These are phyloP conservation scores for Melanotaenia trifasciata DNA, from an alignment of 2,797 vertebrate species.

Conservation along the genomic window DNA sequence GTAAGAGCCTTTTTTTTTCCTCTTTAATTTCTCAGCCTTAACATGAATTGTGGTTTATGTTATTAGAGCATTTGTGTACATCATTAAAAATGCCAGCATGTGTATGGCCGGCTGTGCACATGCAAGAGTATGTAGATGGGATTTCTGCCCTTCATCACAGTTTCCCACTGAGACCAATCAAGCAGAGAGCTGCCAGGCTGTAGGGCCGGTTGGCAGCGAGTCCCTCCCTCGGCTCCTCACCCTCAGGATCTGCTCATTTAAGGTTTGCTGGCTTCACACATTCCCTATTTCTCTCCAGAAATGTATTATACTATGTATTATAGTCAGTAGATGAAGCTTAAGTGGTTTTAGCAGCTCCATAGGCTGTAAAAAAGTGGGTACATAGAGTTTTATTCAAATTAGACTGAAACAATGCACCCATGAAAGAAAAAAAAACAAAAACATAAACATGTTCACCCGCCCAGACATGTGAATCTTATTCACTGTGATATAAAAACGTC, in stretches of 20 bases:
- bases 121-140: conserved; percentile 59
- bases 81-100: conserved; percentile 20
- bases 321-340: conserved; percentile 43
- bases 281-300: conserved; percentile 39
- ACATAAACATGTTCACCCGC: background rate
- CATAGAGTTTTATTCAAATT: conserved; percentile 18
- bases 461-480: background rate
- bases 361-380: conserved; percentile 7
- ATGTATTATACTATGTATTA: conserved; percentile 39
- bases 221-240: conserved; percentile 56
- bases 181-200: conserved; percentile 68
- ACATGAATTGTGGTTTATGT: conserved; percentile 16
- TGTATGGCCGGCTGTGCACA: conserved; percentile 22
- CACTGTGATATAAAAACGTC: background rate
- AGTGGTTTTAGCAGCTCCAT: conserved; percentile 36
- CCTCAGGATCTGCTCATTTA: conserved; percentile 71
- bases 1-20: conserved; percentile 5
- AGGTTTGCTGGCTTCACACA: conserved; percentile 64
- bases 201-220: conserved; percentile 60
- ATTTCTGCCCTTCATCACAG: conserved; percentile 61
- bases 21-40: conserved; percentile 12
- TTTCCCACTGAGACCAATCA: conserved; percentile 77
- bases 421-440: background rate
- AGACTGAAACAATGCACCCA: conserved; percentile 5
- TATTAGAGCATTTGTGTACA: conserved; percentile 31